Evolutionary conservation across 2,113 vertebrate species (phyloP).

Genomic region (Chlorodrepanis virens): DNA sequence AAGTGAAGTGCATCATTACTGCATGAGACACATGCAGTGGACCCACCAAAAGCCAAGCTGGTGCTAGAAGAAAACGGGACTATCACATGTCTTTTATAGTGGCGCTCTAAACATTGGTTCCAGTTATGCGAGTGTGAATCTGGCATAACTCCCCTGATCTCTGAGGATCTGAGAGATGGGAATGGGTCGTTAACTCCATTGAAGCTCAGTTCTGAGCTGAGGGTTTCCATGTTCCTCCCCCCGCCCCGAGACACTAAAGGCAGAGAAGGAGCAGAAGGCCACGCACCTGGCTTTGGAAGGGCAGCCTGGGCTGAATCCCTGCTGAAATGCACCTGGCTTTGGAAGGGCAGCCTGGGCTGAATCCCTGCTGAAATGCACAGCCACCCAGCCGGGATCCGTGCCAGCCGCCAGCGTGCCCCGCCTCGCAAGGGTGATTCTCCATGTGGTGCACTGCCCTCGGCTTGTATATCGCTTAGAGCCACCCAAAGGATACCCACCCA

Average conservation of each 20-base stretch:
- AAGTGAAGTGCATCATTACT: constrained; percentile 26
- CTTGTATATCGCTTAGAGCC: not conserved
- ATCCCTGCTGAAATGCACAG: not conserved
- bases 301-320: not conserved
- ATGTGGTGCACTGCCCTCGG: not conserved
- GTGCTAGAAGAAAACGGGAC: constrained; percentile 32
- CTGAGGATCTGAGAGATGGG: not conserved
- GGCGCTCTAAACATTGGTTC: not conserved
- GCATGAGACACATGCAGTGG: constrained; percentile 12
- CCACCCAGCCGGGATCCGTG: not conserved
- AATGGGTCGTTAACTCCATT: constrained; percentile 56
- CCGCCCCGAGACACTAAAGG: not conserved
- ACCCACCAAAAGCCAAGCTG: constrained; percentile 33
- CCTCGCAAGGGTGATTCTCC: not conserved
- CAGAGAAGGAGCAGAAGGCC: constrained; percentile 23
- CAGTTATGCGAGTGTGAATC: not conserved
- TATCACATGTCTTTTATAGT: not conserved
- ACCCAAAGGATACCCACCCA: constrained; percentile 54
- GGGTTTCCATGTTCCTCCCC: constrained; percentile 45
- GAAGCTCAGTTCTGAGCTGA: constrained; percentile 62
- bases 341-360: not conserved
- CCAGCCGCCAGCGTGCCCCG: not conserved
- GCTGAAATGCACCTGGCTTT: not conserved
- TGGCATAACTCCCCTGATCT: not conserved
- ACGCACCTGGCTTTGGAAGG: not conserved